Evolutionary conservation across 2,888 invertebrate genomes (phyloP).

Genomic region (Exephanes ischioxanthus): DNA sequence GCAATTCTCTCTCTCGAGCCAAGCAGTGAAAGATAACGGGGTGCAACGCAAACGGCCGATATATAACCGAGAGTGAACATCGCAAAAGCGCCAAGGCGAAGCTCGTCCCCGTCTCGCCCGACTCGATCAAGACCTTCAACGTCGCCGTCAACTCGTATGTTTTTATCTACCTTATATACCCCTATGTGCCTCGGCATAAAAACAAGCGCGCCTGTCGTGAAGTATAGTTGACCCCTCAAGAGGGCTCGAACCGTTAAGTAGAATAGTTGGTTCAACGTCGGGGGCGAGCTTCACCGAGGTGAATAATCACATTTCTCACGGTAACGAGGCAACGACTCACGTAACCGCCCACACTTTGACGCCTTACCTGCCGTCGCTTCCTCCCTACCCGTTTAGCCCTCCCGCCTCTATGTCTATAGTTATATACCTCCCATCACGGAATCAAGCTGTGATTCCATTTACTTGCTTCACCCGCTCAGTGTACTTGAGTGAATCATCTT

Average conservation of each 20-base stretch:
- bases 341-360: constrained; percentile 75
- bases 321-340: constrained; percentile 78
- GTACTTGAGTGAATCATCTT: not conserved
- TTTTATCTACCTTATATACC: not conserved
- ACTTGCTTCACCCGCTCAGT: not conserved
- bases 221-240: not conserved
- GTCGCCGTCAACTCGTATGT: constrained; percentile 8
- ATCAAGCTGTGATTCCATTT: constrained; percentile 5
- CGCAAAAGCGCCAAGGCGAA: constrained; percentile 3
- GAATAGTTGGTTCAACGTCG: constrained; percentile 78
- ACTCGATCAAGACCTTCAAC: constrained; percentile 21
- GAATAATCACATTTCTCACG: constrained; percentile 81
- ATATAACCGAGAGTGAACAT: not conserved
- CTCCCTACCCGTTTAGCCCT: constrained; percentile 34
- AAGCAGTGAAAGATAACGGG: constrained; percentile 25
- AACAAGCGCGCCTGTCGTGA: not conserved
- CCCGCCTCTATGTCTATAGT: constrained; percentile 30
- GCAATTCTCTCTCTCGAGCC: constrained; percentile 23
- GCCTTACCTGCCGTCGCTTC: constrained; percentile 68
- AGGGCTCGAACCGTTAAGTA: constrained; percentile 71
- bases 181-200: not conserved
- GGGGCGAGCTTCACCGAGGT: constrained; percentile 73
- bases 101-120: not conserved
- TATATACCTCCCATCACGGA: not conserved
- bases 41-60: constrained; percentile 29